phyloP scores from a whole-genome alignment of 2,797 vertebrate species.

The Lophotriccus pileatus region DNA sequence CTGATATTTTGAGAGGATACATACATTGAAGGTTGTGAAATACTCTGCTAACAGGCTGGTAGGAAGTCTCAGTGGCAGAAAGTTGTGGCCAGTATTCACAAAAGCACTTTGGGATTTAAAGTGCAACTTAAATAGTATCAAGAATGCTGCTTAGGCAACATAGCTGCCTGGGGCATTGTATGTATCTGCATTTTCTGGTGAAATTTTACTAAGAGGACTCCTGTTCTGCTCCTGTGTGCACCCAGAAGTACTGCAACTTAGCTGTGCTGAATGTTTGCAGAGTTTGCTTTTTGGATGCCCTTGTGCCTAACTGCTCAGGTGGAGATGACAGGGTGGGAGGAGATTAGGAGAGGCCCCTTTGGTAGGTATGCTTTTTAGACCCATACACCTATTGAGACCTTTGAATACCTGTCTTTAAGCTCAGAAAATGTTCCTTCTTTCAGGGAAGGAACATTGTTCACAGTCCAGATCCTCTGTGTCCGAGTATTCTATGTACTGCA shows the following conservation, averaged over 20 bases:
- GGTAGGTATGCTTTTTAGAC: neutral
- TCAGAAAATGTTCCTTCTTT: neutral
- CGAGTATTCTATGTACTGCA: neutral
- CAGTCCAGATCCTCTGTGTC: neutral
- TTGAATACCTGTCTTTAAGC: neutral
- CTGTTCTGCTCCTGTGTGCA: neutral
- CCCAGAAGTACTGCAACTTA: neutral
- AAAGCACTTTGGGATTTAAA: neutral
- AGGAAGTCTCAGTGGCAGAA: neutral
- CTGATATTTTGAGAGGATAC: neutral
- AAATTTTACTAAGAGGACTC: neutral
- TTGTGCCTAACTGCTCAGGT: neutral
- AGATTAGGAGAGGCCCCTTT: neutral
- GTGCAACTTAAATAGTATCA: neutral
- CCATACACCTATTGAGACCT: neutral
- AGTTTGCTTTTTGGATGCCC: neutral
- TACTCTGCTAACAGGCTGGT: neutral
- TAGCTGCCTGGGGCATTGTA: neutral
- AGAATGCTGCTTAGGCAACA: neutral
- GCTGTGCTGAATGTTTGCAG: neutral
- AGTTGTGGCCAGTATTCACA: neutral
- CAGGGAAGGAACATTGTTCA: neutral
- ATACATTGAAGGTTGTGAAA: neutral
- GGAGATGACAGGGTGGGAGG: neutral
- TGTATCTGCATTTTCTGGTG: neutral